Evolutionary conservation across 2,113 vertebrate species (phyloP).

Genomic region (Cairina moschata): DNA sequence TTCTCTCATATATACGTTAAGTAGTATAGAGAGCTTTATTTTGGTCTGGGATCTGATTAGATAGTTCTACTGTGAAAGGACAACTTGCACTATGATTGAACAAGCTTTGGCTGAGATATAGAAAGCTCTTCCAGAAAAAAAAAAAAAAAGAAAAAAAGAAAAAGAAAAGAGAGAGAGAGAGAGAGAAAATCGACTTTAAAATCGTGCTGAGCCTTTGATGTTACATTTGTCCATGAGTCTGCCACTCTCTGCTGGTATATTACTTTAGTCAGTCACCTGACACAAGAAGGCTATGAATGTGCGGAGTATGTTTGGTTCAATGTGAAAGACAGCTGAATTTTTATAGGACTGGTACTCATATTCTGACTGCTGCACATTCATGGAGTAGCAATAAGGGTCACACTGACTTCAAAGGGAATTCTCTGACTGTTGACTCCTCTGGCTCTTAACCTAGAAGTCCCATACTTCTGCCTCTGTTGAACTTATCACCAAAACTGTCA

Average conservation of each 20-base stretch:
- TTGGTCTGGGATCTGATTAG: background rate
- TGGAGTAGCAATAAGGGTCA: background rate
- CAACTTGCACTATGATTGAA: background rate
- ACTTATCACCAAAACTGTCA: background rate
- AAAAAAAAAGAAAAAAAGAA: background rate
- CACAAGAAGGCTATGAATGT: background rate
- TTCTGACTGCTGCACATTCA: background rate
- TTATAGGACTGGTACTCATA: background rate
- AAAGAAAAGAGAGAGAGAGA: no score
- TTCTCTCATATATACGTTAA: background rate
- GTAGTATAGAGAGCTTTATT: background rate
- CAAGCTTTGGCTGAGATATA: background rate
- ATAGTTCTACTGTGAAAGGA: background rate
- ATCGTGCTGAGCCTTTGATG: background rate
- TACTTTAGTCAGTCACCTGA: background rate
- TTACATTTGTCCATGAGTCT: background rate
- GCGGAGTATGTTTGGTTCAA: background rate
- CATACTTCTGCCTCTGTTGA: background rate
- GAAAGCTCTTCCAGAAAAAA: background rate
- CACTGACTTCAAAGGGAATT: background rate
- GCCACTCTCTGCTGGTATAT: background rate
- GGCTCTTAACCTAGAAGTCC: background rate
- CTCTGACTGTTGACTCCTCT: background rate
- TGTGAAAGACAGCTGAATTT: background rate
- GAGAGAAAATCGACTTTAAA: background rate